phyloP scores from a whole-genome alignment of 2,888 invertebrate genomes.

The Oscheius sp. region DNA sequence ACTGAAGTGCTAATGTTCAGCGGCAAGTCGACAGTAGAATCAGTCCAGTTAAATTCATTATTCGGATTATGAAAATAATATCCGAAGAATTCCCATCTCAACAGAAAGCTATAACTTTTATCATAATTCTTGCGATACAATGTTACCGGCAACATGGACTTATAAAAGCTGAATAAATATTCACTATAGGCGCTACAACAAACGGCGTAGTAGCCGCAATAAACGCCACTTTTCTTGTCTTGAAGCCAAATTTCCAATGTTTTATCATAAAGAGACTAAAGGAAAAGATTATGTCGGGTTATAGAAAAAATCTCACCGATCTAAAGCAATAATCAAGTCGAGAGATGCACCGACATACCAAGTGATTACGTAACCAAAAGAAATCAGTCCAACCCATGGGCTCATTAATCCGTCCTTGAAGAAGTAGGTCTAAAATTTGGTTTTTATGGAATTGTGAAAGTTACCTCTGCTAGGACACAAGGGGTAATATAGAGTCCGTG shows the following conservation, averaged over 20 bases:
- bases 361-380: background rate
- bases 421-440: background rate
- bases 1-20: background rate
- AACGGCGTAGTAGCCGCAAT: background rate
- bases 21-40: slow-evolving; percentile 10
- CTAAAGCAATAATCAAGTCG: slow-evolving; percentile 9
- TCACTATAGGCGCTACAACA: background rate
- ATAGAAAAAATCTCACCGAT: background rate
- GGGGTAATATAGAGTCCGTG: slow-evolving; percentile 8
- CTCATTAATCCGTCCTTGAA: background rate
- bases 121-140: background rate
- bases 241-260: background rate
- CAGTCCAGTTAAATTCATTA: slow-evolving; percentile 2
- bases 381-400: background rate
- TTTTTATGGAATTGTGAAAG: background rate
- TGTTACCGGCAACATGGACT: slow-evolving; percentile 16
- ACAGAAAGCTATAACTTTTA: background rate
- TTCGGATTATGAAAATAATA: slow-evolving; percentile 7
- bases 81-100: slow-evolving; percentile 16
- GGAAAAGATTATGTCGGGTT: background rate
- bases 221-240: background rate
- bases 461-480: background rate
- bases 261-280: slow-evolving; percentile 10
- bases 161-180: background rate
- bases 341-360: background rate